These are phyloP conservation scores for Drosophila parthenogenetica DNA, from an alignment of 2,888 invertebrate species.

Conservation along the genomic window DNA sequence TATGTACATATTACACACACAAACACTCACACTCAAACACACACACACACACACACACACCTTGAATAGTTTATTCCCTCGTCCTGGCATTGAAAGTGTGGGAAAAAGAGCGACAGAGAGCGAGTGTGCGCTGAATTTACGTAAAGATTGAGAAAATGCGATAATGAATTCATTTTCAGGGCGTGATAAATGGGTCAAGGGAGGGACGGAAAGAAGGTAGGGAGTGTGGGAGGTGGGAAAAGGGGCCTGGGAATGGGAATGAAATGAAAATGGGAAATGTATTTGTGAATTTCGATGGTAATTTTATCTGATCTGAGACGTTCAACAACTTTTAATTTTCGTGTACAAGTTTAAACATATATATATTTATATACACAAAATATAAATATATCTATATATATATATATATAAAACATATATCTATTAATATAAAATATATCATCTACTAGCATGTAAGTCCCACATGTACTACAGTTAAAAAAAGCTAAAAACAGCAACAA, in stretches of 20 bases:
- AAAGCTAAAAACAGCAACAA: constrained; percentile 58
- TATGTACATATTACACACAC: constrained; percentile 55
- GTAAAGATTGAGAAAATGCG: constrained; percentile 7
- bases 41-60: constrained; percentile 27
- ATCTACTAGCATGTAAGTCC: constrained; percentile 67
- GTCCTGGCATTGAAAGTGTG: constrained; percentile 21
- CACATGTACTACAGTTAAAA: constrained; percentile 74
- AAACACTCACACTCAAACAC: constrained; percentile 32
- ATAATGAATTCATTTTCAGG: neutral
- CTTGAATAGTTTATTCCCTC: constrained; percentile 22
- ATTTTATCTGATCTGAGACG: constrained; percentile 53
- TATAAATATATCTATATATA: constrained; percentile 64
- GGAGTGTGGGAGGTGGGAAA: neutral
- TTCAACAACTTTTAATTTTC: constrained; percentile 70
- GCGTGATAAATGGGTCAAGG: constrained; percentile 15
- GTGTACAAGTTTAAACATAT: constrained; percentile 77
- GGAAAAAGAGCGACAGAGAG: neutral
- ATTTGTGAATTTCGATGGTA: constrained; percentile 30
- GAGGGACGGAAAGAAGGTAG: neutral
- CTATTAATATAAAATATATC: constrained; percentile 74
- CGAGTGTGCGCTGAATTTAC: constrained; percentile 18
- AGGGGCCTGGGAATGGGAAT: constrained; percentile 4
- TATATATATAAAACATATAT: constrained; percentile 64
- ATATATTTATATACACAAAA: constrained; percentile 69
- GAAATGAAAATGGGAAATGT: neutral